Percentiles rank a stretch among this genome's conserved stretches.
These are phyloP conservation scores for Leptinotarsa juncta DNA, from an alignment of 2,888 invertebrate genomes.

Conservation along the genomic window DNA sequence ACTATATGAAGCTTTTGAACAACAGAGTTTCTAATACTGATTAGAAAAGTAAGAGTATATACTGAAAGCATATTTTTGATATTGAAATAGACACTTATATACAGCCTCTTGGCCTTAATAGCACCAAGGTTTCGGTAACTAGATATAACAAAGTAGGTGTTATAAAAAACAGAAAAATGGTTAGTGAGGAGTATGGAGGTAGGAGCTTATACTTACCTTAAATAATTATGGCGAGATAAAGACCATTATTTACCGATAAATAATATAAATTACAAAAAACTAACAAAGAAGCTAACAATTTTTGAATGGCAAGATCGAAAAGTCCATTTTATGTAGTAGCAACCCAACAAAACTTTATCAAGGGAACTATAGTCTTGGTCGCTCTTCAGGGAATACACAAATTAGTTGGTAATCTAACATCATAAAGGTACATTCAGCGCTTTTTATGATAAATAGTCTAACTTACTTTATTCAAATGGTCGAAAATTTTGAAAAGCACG, in stretches of 20 bases:
- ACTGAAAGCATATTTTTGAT: neutral
- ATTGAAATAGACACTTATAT: constrained; percentile 24
- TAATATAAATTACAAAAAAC: constrained; percentile 53
- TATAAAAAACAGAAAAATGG: constrained; percentile 19
- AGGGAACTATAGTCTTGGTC: constrained; percentile 50
- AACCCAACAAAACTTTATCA: constrained; percentile 51
- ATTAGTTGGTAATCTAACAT: constrained; percentile 14
- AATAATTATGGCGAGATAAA: constrained; percentile 60
- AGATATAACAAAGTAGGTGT: constrained; percentile 1
- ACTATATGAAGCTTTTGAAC: constrained; percentile 18
- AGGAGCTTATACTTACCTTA: constrained; percentile 52
- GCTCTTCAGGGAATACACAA: constrained; percentile 14
- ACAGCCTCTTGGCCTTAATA: constrained; percentile 31
- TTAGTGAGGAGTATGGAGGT: constrained; percentile 38
- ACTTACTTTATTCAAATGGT: neutral
- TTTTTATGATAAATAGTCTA: neutral
- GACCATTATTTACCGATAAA: constrained; percentile 53
- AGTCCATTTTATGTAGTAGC: constrained; percentile 46
- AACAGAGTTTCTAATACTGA: constrained; percentile 21
- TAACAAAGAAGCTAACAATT: constrained; percentile 45
- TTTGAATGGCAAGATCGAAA: constrained; percentile 57
- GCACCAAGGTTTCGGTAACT: constrained; percentile 36
- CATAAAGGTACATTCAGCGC: constrained; percentile 10
- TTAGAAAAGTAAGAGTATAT: neutral
- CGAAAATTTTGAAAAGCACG: neutral